A percentile compares a stretch with the other conserved stretches of the same genome.
These are phyloP conservation scores for Oplegnathus fasciatus DNA, from an alignment of 2,113 vertebrate species.

Conservation along the genomic window DNA sequence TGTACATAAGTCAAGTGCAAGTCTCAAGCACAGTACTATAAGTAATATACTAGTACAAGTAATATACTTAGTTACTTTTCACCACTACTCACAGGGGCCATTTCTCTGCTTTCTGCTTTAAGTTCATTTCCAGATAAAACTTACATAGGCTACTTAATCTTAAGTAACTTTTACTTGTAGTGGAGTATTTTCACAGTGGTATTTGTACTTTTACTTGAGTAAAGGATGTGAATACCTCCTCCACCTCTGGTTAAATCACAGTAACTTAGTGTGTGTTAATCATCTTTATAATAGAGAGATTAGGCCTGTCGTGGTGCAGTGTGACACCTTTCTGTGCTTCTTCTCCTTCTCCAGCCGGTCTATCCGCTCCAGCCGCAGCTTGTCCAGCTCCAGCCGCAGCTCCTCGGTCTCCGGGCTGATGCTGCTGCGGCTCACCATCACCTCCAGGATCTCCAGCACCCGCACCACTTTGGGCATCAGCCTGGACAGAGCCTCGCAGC, in stretches of 20 bases:
- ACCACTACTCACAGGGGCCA: too few species aligned
- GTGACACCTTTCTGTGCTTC: slow-evolving; percentile 90
- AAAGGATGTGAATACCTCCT: background rate
- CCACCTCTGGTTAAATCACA: too few species aligned
- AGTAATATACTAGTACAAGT: too few species aligned
- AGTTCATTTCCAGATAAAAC: background rate
- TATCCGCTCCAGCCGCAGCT: slow-evolving; percentile 91
- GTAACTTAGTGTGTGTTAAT: too few species aligned
- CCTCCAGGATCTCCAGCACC: slow-evolving; percentile 97
- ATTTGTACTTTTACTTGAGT: background rate
- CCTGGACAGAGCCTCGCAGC: slow-evolving; percentile 93
- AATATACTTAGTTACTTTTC: background rate
- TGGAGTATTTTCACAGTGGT: background rate
- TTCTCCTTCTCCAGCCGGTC: slow-evolving; percentile 95
- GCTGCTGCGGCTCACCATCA: slow-evolving; percentile 93
- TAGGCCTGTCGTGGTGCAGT: background rate
- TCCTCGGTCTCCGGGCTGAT: slow-evolving; percentile 94
- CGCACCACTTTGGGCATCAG: slow-evolving; percentile 98
- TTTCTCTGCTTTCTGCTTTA: background rate
- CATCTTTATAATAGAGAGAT: too few species aligned
- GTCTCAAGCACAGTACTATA: background rate
- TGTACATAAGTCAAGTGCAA: too few species aligned
- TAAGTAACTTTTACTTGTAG: background rate
- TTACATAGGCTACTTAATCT: background rate
- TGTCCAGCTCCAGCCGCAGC: slow-evolving; percentile 95